Evolutionary conservation across 2,113 vertebrate species (phyloP), one percentile per base, ranked within the genome.

Genomic region (Nicator chloris): DNA sequence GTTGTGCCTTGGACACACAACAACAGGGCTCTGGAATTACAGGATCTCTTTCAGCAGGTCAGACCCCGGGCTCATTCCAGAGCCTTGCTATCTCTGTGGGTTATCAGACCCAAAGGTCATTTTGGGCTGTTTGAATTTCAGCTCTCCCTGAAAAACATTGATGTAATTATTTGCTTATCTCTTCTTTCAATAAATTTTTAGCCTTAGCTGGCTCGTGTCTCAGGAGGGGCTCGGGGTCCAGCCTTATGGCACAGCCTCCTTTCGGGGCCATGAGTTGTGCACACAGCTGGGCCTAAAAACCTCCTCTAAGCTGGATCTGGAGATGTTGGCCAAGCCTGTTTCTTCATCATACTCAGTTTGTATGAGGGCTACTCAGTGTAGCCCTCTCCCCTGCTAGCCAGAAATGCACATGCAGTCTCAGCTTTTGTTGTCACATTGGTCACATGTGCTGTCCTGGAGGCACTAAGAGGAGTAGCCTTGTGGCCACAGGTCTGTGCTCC

Each of bases 31-130:
- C 88, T 96, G 90, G 40, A 88, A 16, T 94, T 83, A 63, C 93
- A 77, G 82, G n/a, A 57, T 87, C 94, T 63, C 84, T 90, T 80
- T 72, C 93, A 89, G 70, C 56, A 54, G 92, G 69, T 95, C 90
- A 75, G 64, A 17, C 49, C 13, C 54, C 0, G 1, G 59, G 44
- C 75, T 88, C 26, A 1, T 91, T 69, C 54, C 21, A 49, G 15
- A 68, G 79, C 20, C 0, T 68, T 53, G 17, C 35, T 40, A n/a
- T 88, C 92, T 81, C 72, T 40, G 0, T 0, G 2, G 64, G 51
- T 88, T 86, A 83, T 94, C 93, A 60, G 79, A 47, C 60, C 8
- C 79, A 68, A 69, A 78, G 79, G 82, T 79, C 44, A 5, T 86
- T 81, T 71, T 78, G 44, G 33, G 47, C 64, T 75, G 64, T 56